Evolutionary conservation across 2,797 vertebrate genomes (phyloP).

Genomic region (Manis javanica): DNA sequence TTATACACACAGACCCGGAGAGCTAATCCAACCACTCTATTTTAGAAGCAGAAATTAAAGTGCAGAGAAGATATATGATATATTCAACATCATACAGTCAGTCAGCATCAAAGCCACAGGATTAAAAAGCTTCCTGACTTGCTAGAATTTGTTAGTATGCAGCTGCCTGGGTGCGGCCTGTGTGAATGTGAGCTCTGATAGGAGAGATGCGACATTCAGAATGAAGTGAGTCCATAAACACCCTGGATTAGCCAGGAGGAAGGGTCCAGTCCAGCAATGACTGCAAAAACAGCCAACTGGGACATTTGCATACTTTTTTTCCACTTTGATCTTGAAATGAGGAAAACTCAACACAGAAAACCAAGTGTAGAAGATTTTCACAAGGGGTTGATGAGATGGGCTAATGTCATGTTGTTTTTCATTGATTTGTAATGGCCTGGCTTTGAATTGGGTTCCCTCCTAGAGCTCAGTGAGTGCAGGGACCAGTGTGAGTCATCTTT

Average conservation of each 20-base stretch:
- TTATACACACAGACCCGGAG: neutral
- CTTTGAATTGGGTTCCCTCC: neutral
- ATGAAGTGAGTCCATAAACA: neutral
- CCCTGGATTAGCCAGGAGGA: neutral
- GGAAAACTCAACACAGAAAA: neutral
- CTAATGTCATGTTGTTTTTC: neutral
- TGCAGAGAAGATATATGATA: neutral
- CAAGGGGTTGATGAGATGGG: neutral
- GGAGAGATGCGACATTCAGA: neutral
- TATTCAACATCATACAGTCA: neutral
- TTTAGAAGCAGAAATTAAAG: neutral
- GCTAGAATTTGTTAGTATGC: neutral
- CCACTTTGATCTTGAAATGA: constrained; percentile 3
- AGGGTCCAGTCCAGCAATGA: neutral
- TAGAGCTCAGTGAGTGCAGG: neutral
- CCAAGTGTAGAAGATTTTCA: neutral
- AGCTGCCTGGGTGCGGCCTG: neutral
- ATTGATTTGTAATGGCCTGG: neutral
- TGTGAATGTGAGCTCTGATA: rapidly evolving
- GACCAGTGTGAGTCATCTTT: neutral
- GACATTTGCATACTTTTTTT: neutral
- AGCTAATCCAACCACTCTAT: neutral
- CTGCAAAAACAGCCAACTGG: neutral
- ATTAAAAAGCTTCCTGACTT: neutral
- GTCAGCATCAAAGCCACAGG: neutral